Percentiles rank a stretch among this genome's conserved stretches.
phyloP scores from a whole-genome alignment of 2,888 invertebrate genomes.

The Philereme vetulata region DNA sequence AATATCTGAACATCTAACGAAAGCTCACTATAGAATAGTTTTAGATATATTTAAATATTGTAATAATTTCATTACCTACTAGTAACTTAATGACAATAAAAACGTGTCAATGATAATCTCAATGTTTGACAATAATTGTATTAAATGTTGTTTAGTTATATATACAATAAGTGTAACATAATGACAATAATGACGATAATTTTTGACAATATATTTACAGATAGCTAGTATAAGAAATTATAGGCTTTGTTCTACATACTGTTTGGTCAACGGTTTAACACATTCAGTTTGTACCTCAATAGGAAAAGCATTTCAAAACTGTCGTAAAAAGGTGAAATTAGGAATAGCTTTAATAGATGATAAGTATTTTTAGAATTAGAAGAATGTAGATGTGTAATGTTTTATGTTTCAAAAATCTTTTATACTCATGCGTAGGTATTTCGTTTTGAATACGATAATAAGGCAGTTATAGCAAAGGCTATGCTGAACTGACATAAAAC shows the following conservation, averaged over 20 bases:
- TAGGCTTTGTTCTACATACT: slow-evolving; percentile 26
- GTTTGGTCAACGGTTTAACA: slow-evolving; percentile 5
- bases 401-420: slow-evolving; percentile 37
- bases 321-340: slow-evolving; percentile 54
- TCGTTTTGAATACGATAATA: slow-evolving; percentile 8
- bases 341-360: slow-evolving; percentile 80
- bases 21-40: slow-evolving; percentile 18
- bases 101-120: slow-evolving; percentile 17
- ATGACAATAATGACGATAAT: slow-evolving; percentile 44
- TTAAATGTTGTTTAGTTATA: slow-evolving; percentile 25
- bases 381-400: slow-evolving; percentile 38
- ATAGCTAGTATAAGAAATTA: slow-evolving; percentile 37
- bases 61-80: slow-evolving; percentile 8
- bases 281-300: background rate
- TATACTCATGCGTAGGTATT: slow-evolving; percentile 26
- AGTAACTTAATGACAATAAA: slow-evolving; percentile 20
- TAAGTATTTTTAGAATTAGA: slow-evolving; percentile 53
- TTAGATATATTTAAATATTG: slow-evolving; percentile 9
- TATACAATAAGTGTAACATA: slow-evolving; percentile 25
- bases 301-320: slow-evolving; percentile 11
- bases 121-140: slow-evolving; percentile 34
- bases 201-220: slow-evolving; percentile 57
- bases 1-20: slow-evolving; percentile 12
- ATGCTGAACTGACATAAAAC: slow-evolving; percentile 61
- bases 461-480: slow-evolving; percentile 51